phyloP scores from a whole-genome alignment of 2,888 invertebrate species.

The Lomographa bimaculata region DNA sequence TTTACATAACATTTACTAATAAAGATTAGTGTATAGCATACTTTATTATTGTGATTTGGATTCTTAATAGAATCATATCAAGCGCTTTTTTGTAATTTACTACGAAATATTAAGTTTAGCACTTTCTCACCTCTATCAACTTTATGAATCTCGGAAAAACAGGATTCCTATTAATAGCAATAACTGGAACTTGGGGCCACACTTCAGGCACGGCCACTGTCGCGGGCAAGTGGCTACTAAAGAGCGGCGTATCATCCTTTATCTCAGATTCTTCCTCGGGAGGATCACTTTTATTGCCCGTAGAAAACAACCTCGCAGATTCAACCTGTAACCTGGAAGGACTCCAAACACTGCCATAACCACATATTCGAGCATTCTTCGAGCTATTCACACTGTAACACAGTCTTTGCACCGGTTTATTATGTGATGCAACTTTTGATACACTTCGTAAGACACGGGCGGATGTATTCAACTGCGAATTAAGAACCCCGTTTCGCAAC shows the following conservation, averaged over 20 bases:
- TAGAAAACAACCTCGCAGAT: conserved; percentile 56
- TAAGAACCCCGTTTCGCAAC: conserved; percentile 59
- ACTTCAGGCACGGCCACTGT: conserved; percentile 97
- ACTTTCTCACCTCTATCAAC: conserved; percentile 98
- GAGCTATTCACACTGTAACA: conserved; percentile 34
- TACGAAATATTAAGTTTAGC: no score
- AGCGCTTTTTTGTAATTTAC: no score
- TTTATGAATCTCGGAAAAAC: conserved; percentile 99
- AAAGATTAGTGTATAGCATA: no score
- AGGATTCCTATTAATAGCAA: conserved; percentile 96
- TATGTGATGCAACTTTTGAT: conserved; percentile 74
- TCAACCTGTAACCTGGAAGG: conserved; percentile 33
- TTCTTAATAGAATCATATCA: no score
- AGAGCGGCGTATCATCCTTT: conserved; percentile 72
- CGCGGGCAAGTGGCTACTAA: conserved; percentile 88
- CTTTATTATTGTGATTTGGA: no score
- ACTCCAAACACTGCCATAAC: conserved; percentile 42
- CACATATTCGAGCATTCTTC: conserved; percentile 46
- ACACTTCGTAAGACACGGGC: conserved; percentile 58
- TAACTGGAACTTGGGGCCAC: conserved; percentile 97
- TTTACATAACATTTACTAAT: no score
- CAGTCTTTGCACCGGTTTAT: conserved; percentile 54
- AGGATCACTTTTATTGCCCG: conserved; percentile 62
- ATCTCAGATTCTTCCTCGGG: conserved; percentile 63
- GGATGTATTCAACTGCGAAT: conserved; percentile 58